Evolutionary conservation across 1,140 invertebrate species (phyloP), one percentile per base, ranked within the genome.

Genomic region (Chymomyza costata): DNA sequence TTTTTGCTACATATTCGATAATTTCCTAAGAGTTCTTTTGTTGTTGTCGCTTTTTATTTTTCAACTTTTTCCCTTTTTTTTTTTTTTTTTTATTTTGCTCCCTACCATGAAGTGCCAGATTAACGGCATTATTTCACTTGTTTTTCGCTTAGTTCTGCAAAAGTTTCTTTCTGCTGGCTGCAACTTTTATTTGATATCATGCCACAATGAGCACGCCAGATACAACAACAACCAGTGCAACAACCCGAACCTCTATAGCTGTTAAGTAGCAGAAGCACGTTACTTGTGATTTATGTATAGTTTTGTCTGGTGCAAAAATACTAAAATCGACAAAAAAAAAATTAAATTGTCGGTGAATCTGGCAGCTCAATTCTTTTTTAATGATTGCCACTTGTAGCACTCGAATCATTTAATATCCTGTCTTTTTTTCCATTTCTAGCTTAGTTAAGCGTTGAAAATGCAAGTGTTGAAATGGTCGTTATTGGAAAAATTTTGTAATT

Each of bases 1-100:
- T 25, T 25, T 25, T 8, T 25, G 21, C 3, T 25, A 25, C 8
- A 65, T 58, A 71, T 76, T 80, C 71, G 63, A 78, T 67, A 78
- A 80, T 78, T 80, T 71, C 71, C 71, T 60, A 57, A 49, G 63
- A 59, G 58, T 64, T 63, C 44, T 46, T 25, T 46, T 18, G n/a
- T n/a, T n/a, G n/a, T n/a, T n/a, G n/a, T n/a, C n/a, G n/a, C n/a
- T n/a, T n/a, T n/a, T n/a, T n/a, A n/a, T n/a, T n/a, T n/a, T n/a
- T n/a, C n/a, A n/a, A n/a, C n/a, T n/a, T n/a, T n/a, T n/a, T n/a
- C n/a, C n/a, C n/a, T n/a, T n/a, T n/a, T n/a, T 25, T 8, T 25
- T 5, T 25, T 25, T 25, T 8, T 5, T 25, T 25, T 25, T 8
- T 25, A 8, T 58, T 19, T 0, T 37, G 7, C 10, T 16, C 6